These are phyloP conservation scores for Columba guinea DNA, from an alignment of 2,797 vertebrate genomes.

Conservation along the genomic window DNA sequence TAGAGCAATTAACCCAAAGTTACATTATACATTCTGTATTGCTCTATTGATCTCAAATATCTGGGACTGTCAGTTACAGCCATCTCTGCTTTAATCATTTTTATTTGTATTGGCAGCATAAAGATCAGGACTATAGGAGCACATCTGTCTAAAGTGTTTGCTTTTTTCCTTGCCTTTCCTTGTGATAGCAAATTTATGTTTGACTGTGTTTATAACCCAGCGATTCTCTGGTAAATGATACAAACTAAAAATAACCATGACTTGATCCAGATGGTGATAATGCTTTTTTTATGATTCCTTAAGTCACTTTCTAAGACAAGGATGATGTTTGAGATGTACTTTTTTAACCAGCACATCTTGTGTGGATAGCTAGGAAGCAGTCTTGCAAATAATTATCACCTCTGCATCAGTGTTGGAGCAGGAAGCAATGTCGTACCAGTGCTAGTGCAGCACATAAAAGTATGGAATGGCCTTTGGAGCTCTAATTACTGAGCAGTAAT, in stretches of 20 bases:
- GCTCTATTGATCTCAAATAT: not conserved
- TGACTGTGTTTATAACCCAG: not conserved
- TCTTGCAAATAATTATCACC: not conserved
- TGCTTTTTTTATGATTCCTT: not conserved
- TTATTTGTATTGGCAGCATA: not conserved
- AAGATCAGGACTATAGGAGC: not conserved
- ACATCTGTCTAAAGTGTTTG: not conserved
- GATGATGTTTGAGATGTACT: not conserved
- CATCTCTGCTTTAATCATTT: not conserved
- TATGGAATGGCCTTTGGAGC: not conserved
- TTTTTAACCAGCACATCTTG: not conserved
- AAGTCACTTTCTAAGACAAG: not conserved
- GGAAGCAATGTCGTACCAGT: not conserved
- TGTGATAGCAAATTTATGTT: not conserved
- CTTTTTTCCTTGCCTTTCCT: not conserved
- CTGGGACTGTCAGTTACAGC: not conserved
- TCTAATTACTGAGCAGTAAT: constrained; percentile 10
- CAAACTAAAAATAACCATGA: not conserved
- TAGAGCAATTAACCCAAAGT: not conserved
- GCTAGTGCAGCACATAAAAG: not conserved
- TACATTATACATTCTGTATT: not conserved
- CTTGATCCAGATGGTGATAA: not conserved
- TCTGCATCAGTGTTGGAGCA: not conserved
- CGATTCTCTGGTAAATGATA: not conserved
- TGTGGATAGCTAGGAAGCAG: not conserved